A percentile compares a stretch with the other conserved stretches of the same genome.
These are phyloP conservation scores for Noctua fimbriata DNA, from an alignment of 2,888 invertebrate species.

Conservation along the genomic window DNA sequence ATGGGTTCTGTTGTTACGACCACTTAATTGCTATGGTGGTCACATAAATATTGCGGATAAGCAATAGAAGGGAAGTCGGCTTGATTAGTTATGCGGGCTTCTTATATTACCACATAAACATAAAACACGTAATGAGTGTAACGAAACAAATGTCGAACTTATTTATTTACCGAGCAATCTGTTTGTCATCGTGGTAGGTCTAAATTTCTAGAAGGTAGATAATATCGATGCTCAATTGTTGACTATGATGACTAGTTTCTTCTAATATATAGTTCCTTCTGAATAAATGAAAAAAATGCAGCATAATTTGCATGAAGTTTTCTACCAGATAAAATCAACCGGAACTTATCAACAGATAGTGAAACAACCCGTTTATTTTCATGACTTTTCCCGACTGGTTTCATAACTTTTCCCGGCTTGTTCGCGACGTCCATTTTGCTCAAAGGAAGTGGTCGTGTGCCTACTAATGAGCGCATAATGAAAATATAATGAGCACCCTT, in stretches of 20 bases:
- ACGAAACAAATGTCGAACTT: slow-evolving; percentile 54
- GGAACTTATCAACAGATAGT: neutral
- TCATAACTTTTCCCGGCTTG: slow-evolving; percentile 23
- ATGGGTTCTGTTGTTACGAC: slow-evolving; percentile 61
- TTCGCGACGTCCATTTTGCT: slow-evolving; percentile 44
- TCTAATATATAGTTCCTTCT: neutral
- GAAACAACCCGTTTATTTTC: slow-evolving; percentile 20
- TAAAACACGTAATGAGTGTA: slow-evolving; percentile 61
- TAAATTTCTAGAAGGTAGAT: neutral
- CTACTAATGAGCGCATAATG: slow-evolving; percentile 59
- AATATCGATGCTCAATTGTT: neutral
- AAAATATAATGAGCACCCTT: slow-evolving; percentile 59
- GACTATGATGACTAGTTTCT: neutral
- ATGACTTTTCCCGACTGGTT: slow-evolving; percentile 9
- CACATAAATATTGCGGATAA: slow-evolving; percentile 86
- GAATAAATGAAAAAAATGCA: neutral
- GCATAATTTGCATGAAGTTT: neutral
- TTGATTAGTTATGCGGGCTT: slow-evolving; percentile 83
- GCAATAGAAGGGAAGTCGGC: slow-evolving; percentile 71
- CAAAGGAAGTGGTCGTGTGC: slow-evolving; percentile 51
- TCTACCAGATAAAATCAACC: neutral
- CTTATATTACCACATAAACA: slow-evolving; percentile 70
- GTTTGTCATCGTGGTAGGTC: slow-evolving; percentile 31
- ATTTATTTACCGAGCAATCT: slow-evolving; percentile 39
- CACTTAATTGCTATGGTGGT: slow-evolving; percentile 79